Base-by-base conservation (phyloP, 2,113 vertebrate species). In the Otus sunia region DNA sequence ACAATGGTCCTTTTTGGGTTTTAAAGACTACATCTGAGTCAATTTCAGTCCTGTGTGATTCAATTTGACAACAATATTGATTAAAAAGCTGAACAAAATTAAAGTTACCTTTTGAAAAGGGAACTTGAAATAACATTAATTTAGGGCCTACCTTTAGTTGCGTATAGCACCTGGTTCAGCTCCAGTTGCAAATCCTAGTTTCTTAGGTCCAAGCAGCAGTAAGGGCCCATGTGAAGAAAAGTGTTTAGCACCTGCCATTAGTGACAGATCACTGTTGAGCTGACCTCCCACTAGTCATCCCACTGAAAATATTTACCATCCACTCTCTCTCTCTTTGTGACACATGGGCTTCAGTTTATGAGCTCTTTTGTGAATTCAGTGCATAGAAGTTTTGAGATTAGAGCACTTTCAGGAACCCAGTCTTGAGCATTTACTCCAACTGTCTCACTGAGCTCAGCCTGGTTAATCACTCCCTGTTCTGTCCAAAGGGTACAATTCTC, bases 41-140 rank as follows among this genome's bases (percentile, higher is more conserved):
- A 91, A 21, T 20, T 87, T 41, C 16, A 83, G 39, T 75, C 68
- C 50, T n/a, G 0, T 64, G 53, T 72, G 56, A 92, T 94, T 92
- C 78, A 68, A 34, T 91, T 86, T 80, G 32, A 73, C 53, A 94
- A 52, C 10, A 80, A 47, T 71, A 64, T 84, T 64, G 72, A 91
- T 91, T 94, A 52, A 94, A 91, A 91, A 85, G 37, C 59, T 86
- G 71, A 86, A 86, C 17, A 92, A 91, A 94, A 85, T 90, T 79
- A 45, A 74, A 73, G 45, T 78, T 91, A n/a, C 41, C 68, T 87
- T 92, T 92, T 87, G n/a, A 76, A 69, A 92, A 20, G 23, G 25
- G 20, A 83, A 73, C n/a, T 56, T 71, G 71, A 91, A 88, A 80
- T 55, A 80, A n/a, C 62, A 55, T 92, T 95, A 66, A 52, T 71